Percentiles rank a stretch among this genome's conserved stretches.
These are phyloP conservation scores for Simalia tracyae DNA, from an alignment of 2,797 vertebrate genomes.

Conservation along the genomic window DNA sequence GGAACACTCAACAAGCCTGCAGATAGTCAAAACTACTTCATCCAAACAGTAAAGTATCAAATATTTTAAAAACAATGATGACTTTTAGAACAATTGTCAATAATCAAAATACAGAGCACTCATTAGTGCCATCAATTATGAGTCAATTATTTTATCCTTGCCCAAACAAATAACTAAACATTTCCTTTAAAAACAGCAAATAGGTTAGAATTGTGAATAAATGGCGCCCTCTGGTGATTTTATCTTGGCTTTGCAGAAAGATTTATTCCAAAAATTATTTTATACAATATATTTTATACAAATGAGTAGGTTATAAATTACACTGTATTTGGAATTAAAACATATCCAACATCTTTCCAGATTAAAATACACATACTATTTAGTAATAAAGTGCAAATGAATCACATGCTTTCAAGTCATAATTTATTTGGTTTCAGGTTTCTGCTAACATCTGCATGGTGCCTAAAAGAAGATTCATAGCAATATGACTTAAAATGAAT, in stretches of 20 bases:
- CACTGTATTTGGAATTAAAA: neutral
- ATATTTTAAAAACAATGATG: neutral
- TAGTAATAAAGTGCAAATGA: neutral
- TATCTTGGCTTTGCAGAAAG: neutral
- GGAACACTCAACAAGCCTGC: no score
- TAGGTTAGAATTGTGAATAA: neutral
- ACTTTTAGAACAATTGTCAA: neutral
- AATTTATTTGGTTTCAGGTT: neutral
- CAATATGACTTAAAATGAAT: neutral
- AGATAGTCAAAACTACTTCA: no score
- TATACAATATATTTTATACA: neutral
- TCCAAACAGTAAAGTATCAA: no score
- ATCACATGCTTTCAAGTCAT: neutral
- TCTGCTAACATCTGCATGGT: neutral
- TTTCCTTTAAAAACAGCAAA: neutral
- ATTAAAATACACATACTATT: neutral
- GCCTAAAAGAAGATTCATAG: neutral
- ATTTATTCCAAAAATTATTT: neutral
- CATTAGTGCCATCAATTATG: neutral
- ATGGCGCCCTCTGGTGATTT: constrained; percentile 24
- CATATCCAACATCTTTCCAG: neutral
- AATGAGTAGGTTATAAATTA: neutral
- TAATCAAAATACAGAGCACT: neutral
- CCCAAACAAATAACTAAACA: neutral
- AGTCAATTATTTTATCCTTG: no score